Evolutionary conservation across 2,888 invertebrate genomes (phyloP), one percentile per base, ranked within the genome.

Genomic region (Zeuzera pyrina): DNA sequence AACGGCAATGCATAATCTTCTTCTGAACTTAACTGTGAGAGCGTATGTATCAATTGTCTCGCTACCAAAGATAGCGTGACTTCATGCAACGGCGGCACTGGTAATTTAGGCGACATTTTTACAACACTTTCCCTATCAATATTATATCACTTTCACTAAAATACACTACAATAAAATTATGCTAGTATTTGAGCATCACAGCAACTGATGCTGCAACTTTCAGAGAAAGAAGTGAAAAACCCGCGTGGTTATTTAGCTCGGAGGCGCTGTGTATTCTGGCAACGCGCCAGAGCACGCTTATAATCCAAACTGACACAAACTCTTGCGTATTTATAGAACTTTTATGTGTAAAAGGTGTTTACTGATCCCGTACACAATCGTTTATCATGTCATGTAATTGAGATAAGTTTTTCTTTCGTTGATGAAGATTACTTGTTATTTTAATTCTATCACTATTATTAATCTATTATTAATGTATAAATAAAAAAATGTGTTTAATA

Each of bases 31-130:
- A 88, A 85, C 50, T 86, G 86, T 28, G 88, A 85, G 22, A 90
- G 68, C 15, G 88, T 81, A 54, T 88, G 86, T 30, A 89, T 89
- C 34, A 88, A 58, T 45, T 87, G 81, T 55, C 87, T 85, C 23
- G 89, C 88, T 24, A 90, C 77, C 41, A 86, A 67, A 11, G 87
- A 86, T 41, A 89, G 52, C 3, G 88, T 84, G 33, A 86, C 73
- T 45, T 87, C 87, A 62, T 86, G 86, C 30, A 90, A 64, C 16
- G 85, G 83, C 14, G 84, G 78, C 36, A 90, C 88, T 41, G 76
- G 74, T 51, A 86, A 85, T 57, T 85, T 89, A 25, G 89, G 90
- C 30, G 90, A 87, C 90, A 90, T 90, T 38, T 42, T 59, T 34
- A 45, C 43, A 14, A 7, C 28, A 37, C 46, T 64, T 42, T 37